Base-by-base conservation (phyloP, 1,140 invertebrate species). In the Calephelis nemesis region DNA sequence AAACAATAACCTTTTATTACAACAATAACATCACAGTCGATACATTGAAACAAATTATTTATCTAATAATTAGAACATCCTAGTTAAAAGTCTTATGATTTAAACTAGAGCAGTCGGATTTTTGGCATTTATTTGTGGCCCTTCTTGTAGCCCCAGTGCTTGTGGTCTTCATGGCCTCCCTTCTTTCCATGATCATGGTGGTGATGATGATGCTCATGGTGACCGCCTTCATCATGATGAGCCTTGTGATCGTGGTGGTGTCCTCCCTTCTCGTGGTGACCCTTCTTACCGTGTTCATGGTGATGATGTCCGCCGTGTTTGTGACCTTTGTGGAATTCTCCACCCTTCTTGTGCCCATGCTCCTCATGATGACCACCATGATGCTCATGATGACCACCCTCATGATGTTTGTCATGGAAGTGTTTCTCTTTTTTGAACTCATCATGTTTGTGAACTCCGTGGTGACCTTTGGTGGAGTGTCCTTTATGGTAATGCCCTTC, bases 331-430 rank as follows among this genome's bases (percentile, higher is more conserved):
- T 96, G 95, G 87, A 95, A 93, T 48, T 93, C 93, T 15, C 93
- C 92, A 10, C 95, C 95, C 72, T 95, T 94, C 74, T 96, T 95
- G 73, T 93, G 94, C 12, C 93, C 93, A 66, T 95, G 94, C 66
- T 94, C 93, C 54, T 94, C 93, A 68, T 95, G 94, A 76, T 94
- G 93, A 47, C 93, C 92, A 0, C 95, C 95, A 73, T 96, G 93
- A 47, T 92, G 89, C 70, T 94, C 92, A 74, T 95, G 94, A 63
- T 95, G 94, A 1, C 95, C 96, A 13, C 94, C 94, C 45, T 95
- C 95, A 76, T 96, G 94, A 76, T 93, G 93, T 69, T 96, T 94
- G 52, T 96, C 95, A 74, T 96, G 96, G 88, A 96, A 96, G 49
- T 90, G 87, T 66, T 90, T 90, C 62, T 90, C 87, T 52, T 90